Conservation (phyloP, 2,113 vertebrate genomes). For the Leucosticte australis region DNA sequence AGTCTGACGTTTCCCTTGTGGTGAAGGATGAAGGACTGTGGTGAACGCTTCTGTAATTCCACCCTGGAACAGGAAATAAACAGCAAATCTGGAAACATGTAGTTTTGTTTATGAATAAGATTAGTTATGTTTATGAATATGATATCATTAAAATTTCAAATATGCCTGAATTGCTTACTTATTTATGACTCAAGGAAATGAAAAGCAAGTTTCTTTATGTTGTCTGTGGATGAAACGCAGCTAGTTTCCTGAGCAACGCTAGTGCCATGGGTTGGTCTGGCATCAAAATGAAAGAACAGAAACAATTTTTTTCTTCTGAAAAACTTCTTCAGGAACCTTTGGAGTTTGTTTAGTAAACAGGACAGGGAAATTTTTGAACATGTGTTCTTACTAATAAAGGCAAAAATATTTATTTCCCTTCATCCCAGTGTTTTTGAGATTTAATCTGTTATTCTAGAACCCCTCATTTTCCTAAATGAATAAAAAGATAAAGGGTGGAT, state of each 20-base stretch:
- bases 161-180: not conserved
- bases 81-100: not conserved
- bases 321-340: not conserved
- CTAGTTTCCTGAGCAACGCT: not conserved
- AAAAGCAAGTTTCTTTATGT: not conserved
- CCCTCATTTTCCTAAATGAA: not conserved
- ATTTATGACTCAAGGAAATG: not conserved
- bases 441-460: not conserved
- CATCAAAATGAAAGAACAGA: not conserved
- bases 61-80: not conserved
- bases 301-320: not conserved
- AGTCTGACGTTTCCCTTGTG: not conserved
- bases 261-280: not conserved
- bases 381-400: not conserved
- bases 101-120: not conserved
- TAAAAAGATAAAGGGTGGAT: not conserved
- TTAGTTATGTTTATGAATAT: not conserved
- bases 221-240: not conserved
- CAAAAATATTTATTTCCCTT: not conserved
- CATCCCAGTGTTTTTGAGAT: not conserved
- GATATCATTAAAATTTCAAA: not conserved
- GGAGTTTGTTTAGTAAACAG: not conserved
- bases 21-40: not conserved
- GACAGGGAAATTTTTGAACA: not conserved
- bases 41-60: not conserved